These are phyloP conservation scores for Drosophila pseudoobscura DNA, from an alignment of 1,140 invertebrate genomes.

Conservation along the genomic window DNA sequence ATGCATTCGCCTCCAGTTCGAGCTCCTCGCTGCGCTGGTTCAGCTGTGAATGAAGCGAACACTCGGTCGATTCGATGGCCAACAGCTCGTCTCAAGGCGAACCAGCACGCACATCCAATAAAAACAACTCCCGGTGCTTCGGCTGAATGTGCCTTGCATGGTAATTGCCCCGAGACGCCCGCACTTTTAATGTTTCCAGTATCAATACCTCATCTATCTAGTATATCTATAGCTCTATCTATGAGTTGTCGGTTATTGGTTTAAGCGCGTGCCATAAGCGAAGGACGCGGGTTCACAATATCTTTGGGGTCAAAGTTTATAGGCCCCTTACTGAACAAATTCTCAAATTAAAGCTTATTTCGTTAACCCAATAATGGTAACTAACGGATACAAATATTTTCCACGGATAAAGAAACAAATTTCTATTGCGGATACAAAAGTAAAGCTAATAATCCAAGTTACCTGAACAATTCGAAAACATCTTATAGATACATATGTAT, in stretches of 20 bases:
- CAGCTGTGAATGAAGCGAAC: constrained; percentile 48
- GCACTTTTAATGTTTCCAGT: constrained; percentile 33
- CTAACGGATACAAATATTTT: too few relatives aligned
- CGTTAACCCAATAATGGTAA: too few relatives aligned
- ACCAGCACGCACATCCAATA: constrained; percentile 70
- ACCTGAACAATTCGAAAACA: too few relatives aligned
- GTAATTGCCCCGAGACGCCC: constrained; percentile 56
- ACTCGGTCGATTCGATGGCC: constrained; percentile 25
- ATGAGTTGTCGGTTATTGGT: not conserved
- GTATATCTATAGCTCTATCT: not conserved
- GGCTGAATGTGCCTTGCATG: constrained; percentile 58
- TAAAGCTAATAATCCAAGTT: too few relatives aligned
- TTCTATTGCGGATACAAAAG: too few relatives aligned
- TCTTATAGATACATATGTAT: too few relatives aligned
- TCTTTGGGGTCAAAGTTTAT: not conserved
- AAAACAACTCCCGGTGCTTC: constrained; percentile 47
- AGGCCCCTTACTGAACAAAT: too few relatives aligned
- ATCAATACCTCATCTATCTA: constrained; percentile 37
- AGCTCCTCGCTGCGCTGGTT: constrained; percentile 56
- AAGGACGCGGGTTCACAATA: not conserved
- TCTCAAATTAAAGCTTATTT: too few relatives aligned
- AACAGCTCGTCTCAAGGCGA: constrained; percentile 44
- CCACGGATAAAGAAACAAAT: too few relatives aligned
- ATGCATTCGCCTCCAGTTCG: constrained; percentile 61
- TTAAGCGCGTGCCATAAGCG: not conserved